These are phyloP conservation scores for Metellina segmentata DNA, from an alignment of 2,888 invertebrate species.

Conservation along the genomic window DNA sequence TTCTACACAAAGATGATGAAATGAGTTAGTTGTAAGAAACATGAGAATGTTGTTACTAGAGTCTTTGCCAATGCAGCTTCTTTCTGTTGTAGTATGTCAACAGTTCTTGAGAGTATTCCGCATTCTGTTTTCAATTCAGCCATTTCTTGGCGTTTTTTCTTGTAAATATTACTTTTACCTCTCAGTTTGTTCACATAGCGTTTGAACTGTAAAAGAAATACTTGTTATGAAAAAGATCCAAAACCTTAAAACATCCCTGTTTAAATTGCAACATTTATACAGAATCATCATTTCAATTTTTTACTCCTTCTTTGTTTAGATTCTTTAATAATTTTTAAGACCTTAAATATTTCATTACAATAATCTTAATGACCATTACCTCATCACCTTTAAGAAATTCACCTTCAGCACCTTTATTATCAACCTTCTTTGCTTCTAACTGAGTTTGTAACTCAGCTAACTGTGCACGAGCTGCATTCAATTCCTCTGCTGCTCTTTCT, in stretches of 20 bases:
- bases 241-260: neutral
- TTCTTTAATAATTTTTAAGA: neutral
- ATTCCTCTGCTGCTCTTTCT: conserved; percentile 86
- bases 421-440: conserved; percentile 83
- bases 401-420: conserved; percentile 82
- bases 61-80: conserved; percentile 83
- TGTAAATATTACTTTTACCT: conserved; percentile 90
- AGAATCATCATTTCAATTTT: neutral
- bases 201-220: conserved; percentile 85
- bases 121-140: conserved; percentile 89
- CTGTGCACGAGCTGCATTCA: conserved; percentile 86
- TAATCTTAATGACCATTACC: conserved; percentile 78
- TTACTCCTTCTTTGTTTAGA: neutral
- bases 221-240: neutral
- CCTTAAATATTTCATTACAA: neutral
- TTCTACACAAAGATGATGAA: too few relatives aligned
- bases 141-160: conserved; percentile 89
- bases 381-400: conserved; percentile 89
- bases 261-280: neutral
- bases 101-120: conserved; percentile 88
- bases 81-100: conserved; percentile 86
- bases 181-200: conserved; percentile 90
- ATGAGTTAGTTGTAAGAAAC: neutral
- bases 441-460: conserved; percentile 85
- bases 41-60: conserved; percentile 81